phyloP scores from a whole-genome alignment of 2,113 vertebrate genomes.

The Petroica traversi region DNA sequence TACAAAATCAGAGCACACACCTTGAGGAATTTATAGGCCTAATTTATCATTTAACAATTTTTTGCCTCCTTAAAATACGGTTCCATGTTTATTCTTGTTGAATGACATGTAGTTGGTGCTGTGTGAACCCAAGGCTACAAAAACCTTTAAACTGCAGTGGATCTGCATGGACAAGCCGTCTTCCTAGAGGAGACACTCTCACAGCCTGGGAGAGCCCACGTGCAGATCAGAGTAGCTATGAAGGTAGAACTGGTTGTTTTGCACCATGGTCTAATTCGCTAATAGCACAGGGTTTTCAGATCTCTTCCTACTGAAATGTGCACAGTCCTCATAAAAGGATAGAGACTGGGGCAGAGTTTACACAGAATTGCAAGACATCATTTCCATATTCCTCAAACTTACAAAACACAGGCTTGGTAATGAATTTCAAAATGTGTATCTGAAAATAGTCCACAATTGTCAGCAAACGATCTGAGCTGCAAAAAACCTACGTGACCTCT shows the following conservation, averaged over 20 bases:
- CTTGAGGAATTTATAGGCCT: neutral
- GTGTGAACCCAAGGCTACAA: neutral
- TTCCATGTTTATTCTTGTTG: neutral
- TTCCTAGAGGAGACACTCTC: neutral
- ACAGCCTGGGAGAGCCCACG: rapidly evolving
- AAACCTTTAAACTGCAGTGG: neutral
- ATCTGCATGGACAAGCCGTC: neutral
- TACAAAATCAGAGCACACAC: neutral
- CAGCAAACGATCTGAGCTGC: neutral
- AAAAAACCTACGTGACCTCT: neutral
- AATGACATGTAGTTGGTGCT: neutral
- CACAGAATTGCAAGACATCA: neutral
- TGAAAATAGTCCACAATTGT: neutral
- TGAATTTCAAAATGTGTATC: neutral
- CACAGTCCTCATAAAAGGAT: neutral
- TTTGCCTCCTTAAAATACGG: neutral
- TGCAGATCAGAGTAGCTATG: neutral
- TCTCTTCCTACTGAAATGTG: neutral
- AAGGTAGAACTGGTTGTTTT: neutral
- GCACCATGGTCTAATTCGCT: neutral
- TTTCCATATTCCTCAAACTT: neutral
- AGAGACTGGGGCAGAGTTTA: neutral
- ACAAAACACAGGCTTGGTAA: neutral
- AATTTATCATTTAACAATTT: neutral
- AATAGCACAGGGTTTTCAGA: neutral